A percentile compares a stretch with the other conserved stretches of the same genome.
Evolutionary conservation across 2,888 invertebrate genomes (phyloP).

Genomic region (Cryptophagus acutangulus): DNA sequence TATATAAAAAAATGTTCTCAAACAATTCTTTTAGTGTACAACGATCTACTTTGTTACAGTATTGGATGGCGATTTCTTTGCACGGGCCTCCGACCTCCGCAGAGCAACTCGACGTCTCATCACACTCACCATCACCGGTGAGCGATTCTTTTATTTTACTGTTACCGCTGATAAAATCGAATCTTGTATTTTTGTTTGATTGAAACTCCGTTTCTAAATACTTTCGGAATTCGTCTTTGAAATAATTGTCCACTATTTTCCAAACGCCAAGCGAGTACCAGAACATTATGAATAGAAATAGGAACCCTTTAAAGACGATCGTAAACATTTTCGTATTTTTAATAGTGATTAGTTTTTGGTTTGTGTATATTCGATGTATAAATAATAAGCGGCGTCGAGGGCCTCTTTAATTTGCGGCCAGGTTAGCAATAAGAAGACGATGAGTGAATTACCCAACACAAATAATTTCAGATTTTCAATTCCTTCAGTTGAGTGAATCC

Average conservation of each 20-base stretch:
- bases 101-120: no score
- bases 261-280: constrained; percentile 69
- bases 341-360: constrained; percentile 11
- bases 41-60: no score
- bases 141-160: no score
- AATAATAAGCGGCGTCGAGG: constrained; percentile 49
- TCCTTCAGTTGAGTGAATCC: constrained; percentile 56
- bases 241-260: constrained; percentile 70
- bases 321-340: constrained; percentile 61
- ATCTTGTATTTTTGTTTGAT: constrained; percentile 30
- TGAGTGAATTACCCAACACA: constrained; percentile 69
- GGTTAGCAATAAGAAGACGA: constrained; percentile 65
- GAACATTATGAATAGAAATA: constrained; percentile 62
- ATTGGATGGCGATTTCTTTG: no score
- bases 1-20: no score
- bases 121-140: no score
- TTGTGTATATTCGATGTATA: constrained; percentile 30
- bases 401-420: constrained; percentile 67
- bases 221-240: constrained; percentile 64
- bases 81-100: no score
- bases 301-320: constrained; percentile 57
- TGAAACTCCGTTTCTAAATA: constrained; percentile 51
- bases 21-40: no score
- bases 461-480: constrained; percentile 76
- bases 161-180: constrained; percentile 15